Percentiles rank a stretch among this genome's conserved stretches.
phyloP scores from a whole-genome alignment of 2,797 vertebrate species.

The Glyptemys insculpta region DNA sequence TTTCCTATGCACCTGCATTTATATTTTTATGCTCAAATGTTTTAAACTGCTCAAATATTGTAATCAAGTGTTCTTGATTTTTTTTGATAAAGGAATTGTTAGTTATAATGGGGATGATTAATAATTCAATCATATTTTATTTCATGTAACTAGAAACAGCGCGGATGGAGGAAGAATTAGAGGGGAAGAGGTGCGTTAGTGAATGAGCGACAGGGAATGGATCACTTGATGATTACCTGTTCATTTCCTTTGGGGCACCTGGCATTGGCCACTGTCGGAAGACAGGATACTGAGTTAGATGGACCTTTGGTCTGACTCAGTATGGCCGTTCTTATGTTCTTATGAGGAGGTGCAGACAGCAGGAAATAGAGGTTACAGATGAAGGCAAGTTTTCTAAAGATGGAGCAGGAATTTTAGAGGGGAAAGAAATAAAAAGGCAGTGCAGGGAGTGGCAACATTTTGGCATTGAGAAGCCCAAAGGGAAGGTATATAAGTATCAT shows the following conservation, averaged over 20 bases:
- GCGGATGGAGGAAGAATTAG: neutral
- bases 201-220: too few species aligned
- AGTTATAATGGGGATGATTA: neutral
- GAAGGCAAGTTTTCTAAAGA: neutral
- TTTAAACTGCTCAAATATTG: slow-evolving; percentile 50
- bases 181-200: neutral
- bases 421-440: fast-evolving
- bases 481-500: neutral
- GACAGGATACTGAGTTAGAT: too few species aligned
- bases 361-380: neutral
- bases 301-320: too few species aligned
- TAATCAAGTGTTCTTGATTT: neutral
- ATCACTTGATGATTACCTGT: too few species aligned
- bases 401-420: neutral
- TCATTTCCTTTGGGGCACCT: too few species aligned
- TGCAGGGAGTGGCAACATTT: neutral
- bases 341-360: neutral
- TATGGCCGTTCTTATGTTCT: too few species aligned
- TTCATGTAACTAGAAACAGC: fast-evolving
- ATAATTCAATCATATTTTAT: neutral
- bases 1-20: slow-evolving; percentile 19
- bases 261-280: too few species aligned
- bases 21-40: slow-evolving; percentile 39
- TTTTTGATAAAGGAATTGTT: slow-evolving; percentile 29
- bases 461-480: fast-evolving